A percentile compares a stretch with the other conserved stretches of the same genome.
phyloP scores from a whole-genome alignment of 2,113 vertebrate genomes.

The Oxyruncus cristatus region DNA sequence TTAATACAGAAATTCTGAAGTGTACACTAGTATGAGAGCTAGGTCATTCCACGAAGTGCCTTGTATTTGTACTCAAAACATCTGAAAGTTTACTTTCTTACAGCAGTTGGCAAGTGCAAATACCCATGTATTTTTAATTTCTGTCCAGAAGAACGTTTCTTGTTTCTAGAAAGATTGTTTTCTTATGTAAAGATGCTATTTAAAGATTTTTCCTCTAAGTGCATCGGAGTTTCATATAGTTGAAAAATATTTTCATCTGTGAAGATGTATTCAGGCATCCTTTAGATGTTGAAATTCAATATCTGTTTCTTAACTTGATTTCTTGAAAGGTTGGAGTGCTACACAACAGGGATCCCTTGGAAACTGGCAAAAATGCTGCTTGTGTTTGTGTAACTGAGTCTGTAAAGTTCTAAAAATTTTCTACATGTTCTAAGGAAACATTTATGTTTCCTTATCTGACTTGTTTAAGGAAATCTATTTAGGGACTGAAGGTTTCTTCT shows the following conservation, averaged over 20 bases:
- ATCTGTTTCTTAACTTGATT: background rate
- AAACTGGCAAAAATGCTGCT: background rate
- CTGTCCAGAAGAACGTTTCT: background rate
- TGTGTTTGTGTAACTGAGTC: background rate
- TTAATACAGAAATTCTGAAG: background rate
- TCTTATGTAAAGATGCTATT: background rate
- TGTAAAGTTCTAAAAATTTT: background rate
- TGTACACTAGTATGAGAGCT: background rate
- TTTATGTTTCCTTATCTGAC: background rate
- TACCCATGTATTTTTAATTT: background rate
- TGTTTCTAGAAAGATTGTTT: background rate
- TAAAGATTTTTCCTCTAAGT: background rate
- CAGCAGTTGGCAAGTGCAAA: background rate
- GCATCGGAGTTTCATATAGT: background rate
- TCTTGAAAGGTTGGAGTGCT: background rate
- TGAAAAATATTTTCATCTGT: background rate
- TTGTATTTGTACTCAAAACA: background rate
- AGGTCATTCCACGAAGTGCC: background rate
- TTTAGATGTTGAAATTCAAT: background rate
- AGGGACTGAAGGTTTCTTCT: background rate
- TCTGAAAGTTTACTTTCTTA: background rate
- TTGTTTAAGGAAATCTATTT: background rate
- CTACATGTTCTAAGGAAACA: background rate
- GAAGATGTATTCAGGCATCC: background rate
- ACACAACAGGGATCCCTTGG: background rate